phyloP scores from a whole-genome alignment of 2,113 vertebrate species.

The Plecturocebus donacophilus region DNA sequence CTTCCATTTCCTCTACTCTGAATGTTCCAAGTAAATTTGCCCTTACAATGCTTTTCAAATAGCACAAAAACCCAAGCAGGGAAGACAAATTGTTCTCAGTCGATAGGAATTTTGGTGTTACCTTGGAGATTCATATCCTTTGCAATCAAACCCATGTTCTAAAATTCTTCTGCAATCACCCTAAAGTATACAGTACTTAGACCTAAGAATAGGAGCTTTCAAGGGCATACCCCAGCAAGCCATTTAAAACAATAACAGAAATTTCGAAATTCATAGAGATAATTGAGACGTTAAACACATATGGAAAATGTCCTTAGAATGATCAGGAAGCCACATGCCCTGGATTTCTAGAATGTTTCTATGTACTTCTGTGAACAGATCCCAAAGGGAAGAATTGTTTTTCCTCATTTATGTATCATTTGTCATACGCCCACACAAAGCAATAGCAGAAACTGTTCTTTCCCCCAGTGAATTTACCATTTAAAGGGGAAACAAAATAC shows the following conservation, averaged over 20 bases:
- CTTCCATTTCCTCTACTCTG: not conserved
- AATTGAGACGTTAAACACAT: not conserved
- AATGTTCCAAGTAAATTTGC: conserved; percentile 38
- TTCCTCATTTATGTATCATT: conserved; percentile 57
- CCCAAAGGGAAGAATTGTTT: conserved; percentile 41
- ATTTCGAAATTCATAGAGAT: not conserved
- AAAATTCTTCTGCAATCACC: conserved; percentile 34
- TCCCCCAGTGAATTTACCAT: conserved; percentile 44
- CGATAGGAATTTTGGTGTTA: conserved; percentile 56
- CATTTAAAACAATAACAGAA: not conserved
- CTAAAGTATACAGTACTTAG: conserved; percentile 17
- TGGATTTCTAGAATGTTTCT: not conserved
- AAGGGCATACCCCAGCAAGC: not conserved
- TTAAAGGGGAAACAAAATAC: conserved; percentile 62
- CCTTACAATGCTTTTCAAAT: conserved; percentile 27
- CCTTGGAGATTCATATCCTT: conserved; percentile 52
- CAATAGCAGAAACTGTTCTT: conserved; percentile 44
- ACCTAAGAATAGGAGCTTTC: not conserved
- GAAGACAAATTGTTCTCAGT: conserved; percentile 46
- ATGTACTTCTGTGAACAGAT: conserved; percentile 35
- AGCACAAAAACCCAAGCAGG: conserved; percentile 26
- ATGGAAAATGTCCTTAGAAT: not conserved
- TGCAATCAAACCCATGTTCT: conserved; percentile 46
- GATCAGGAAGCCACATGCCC: not conserved
- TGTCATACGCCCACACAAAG: conserved; percentile 52